Evolutionary conservation across 2,888 invertebrate genomes (phyloP).

Genomic region (Heliconius aoede): DNA sequence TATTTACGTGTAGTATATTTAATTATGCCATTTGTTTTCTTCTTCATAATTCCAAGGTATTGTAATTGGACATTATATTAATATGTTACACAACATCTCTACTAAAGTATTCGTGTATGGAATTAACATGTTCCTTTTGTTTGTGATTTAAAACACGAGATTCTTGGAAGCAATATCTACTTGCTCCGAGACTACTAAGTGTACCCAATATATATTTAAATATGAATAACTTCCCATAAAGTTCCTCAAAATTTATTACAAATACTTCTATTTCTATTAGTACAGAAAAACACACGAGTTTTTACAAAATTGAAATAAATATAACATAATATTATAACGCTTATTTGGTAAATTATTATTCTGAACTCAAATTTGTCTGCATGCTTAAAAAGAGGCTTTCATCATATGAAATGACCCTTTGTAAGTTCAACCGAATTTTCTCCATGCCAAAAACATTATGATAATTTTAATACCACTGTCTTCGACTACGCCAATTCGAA

Average conservation of each 20-base stretch:
- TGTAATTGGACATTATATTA: conserved; percentile 50
- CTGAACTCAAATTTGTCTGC: not conserved
- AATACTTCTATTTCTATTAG: too few relatives aligned
- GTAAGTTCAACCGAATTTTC: conserved; percentile 49
- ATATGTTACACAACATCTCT: conserved; percentile 49
- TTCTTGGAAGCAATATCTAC: conserved; percentile 43
- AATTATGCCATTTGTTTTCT: conserved; percentile 49
- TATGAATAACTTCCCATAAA: conserved; percentile 34
- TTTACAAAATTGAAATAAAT: not conserved
- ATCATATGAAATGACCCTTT: conserved; percentile 71
- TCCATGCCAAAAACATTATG: conserved; percentile 68
- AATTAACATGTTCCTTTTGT: conserved; percentile 49
- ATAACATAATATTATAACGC: not conserved
- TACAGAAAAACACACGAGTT: not conserved
- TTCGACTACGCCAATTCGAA: conserved; percentile 60
- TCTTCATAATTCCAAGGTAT: conserved; percentile 48
- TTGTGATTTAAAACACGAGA: conserved; percentile 44
- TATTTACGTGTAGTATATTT: conserved; percentile 52
- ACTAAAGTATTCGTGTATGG: conserved; percentile 39
- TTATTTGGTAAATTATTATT: not conserved
- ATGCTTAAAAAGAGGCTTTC: conserved; percentile 58
- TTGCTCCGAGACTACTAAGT: conserved; percentile 34
- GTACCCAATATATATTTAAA: conserved; percentile 39
- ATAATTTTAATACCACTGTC: conserved; percentile 69
- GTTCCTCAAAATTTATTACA: conserved; percentile 25